Conservation (phyloP, 2,888 invertebrate species). For the Xestobium rufovillosum region DNA sequence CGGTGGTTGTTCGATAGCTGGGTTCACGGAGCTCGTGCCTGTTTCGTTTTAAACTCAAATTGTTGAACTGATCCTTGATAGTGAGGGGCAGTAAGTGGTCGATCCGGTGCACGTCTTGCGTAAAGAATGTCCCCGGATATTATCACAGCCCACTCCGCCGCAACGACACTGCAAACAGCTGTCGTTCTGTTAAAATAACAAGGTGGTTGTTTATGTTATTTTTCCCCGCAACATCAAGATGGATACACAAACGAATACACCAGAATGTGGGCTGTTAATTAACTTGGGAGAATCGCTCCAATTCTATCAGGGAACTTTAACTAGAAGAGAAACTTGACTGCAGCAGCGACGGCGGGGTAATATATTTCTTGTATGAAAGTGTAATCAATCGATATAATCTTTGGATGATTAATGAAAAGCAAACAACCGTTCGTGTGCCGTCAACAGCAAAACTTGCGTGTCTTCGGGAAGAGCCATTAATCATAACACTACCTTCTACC, state of each 20-base stretch:
- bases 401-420: conserved; percentile 33
- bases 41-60: too few relatives aligned
- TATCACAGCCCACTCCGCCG: conserved; percentile 3
- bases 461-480: conserved; percentile 29
- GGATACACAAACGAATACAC: too few relatives aligned
- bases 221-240: too few relatives aligned
- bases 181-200: conserved; percentile 24
- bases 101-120: too few relatives aligned
- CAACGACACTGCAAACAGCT: conserved; percentile 20
- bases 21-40: too few relatives aligned
- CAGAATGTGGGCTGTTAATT: too few relatives aligned
- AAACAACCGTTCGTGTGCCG: conserved; percentile 32
- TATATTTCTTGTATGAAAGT: conserved; percentile 18
- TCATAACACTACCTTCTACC: conserved; percentile 22
- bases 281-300: too few relatives aligned
- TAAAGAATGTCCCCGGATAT: conserved; percentile 3
- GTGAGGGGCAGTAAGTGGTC: too few relatives aligned
- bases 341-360: background rate
- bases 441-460: conserved; percentile 32
- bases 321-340: too few relatives aligned
- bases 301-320: too few relatives aligned
- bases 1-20: too few relatives aligned
- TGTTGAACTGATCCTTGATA: too few relatives aligned
- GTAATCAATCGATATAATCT: conserved; percentile 29
- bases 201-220: conserved; percentile 25